Percentiles rank a stretch among this genome's conserved stretches.
Conservation (phyloP, 2,797 vertebrate genomes). For the Callimico goeldii region DNA sequence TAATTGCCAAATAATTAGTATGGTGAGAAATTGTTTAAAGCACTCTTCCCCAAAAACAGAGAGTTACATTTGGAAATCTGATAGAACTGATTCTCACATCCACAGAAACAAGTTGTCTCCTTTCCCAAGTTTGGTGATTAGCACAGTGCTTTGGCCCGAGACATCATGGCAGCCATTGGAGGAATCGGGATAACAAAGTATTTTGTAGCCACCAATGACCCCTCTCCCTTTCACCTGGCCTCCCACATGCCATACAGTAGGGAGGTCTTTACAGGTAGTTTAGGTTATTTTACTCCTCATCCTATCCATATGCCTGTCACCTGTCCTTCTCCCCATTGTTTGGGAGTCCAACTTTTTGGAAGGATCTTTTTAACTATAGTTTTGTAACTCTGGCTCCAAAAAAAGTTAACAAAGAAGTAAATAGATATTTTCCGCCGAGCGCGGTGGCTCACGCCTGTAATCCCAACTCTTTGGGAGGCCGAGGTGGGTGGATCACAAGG, state of each 20-base stretch:
- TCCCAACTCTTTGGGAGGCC: too few species aligned
- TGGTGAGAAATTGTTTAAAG: background rate
- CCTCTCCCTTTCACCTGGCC: background rate
- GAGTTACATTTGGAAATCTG: background rate
- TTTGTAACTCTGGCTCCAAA: background rate
- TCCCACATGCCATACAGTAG: background rate
- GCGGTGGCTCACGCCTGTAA: too few species aligned
- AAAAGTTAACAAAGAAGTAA: background rate
- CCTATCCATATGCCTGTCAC: background rate
- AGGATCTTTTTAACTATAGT: background rate
- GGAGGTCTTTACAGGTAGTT: background rate
- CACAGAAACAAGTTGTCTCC: background rate
- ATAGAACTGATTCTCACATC: background rate
- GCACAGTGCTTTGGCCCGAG: background rate
- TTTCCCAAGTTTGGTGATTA: background rate
- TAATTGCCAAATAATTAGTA: background rate
- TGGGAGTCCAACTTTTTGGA: background rate
- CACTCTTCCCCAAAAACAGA: background rate
- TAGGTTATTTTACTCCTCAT: background rate
- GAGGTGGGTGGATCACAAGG: too few species aligned
- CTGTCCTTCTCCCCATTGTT: background rate
- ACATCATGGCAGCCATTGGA: background rate
- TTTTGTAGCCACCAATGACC: background rate
- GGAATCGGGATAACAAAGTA: background rate
- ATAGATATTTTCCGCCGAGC: background rate